A percentile compares a stretch with the other conserved stretches of the same genome.
phyloP scores from a whole-genome alignment of 2,113 vertebrate species.

The Poeciliopsis occidentalis region DNA sequence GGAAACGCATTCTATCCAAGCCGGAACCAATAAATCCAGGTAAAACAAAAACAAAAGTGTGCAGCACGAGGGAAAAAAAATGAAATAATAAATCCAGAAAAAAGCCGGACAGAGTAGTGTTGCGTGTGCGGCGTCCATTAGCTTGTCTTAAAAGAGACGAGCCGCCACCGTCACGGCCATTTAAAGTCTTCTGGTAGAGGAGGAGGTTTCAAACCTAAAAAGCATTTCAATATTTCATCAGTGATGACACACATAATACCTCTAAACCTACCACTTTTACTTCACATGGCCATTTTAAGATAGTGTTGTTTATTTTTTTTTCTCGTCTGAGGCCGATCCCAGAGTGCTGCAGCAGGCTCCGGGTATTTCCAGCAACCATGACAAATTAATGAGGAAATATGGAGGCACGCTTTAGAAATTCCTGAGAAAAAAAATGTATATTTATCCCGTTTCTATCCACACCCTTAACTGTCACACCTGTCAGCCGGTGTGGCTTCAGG shows the following conservation, averaged over 20 bases:
- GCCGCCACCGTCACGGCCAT: constrained; percentile 26
- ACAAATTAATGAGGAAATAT: constrained; percentile 56
- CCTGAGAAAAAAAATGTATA: constrained; percentile 13
- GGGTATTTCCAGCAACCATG: constrained; percentile 43
- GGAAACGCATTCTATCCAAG: background rate
- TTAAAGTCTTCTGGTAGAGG: constrained; percentile 45
- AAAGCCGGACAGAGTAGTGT: constrained; percentile 5
- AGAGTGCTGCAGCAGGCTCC: constrained; percentile 35
- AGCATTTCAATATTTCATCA: constrained; percentile 68
- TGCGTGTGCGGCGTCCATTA: constrained; percentile 58
- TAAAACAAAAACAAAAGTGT: background rate
- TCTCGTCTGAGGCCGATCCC: constrained; percentile 45
- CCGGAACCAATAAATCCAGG: background rate
- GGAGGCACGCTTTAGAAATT: constrained; percentile 26
- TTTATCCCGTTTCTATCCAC: constrained; percentile 4
- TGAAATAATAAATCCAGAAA: background rate
- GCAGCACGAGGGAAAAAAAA: background rate
- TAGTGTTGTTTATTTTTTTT: constrained; percentile 18
- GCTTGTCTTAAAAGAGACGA: constrained; percentile 31
- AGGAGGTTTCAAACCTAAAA: constrained; percentile 37
- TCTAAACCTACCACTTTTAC: constrained; percentile 37
- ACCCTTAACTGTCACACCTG: constrained; percentile 7
- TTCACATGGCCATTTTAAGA: constrained; percentile 54
- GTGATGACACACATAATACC: constrained; percentile 41
- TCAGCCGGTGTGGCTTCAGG: constrained; percentile 16